A percentile compares a stretch with the other conserved stretches of the same genome.
These are phyloP conservation scores for Thumatha senex DNA, from an alignment of 2,888 invertebrate genomes.

Conservation along the genomic window DNA sequence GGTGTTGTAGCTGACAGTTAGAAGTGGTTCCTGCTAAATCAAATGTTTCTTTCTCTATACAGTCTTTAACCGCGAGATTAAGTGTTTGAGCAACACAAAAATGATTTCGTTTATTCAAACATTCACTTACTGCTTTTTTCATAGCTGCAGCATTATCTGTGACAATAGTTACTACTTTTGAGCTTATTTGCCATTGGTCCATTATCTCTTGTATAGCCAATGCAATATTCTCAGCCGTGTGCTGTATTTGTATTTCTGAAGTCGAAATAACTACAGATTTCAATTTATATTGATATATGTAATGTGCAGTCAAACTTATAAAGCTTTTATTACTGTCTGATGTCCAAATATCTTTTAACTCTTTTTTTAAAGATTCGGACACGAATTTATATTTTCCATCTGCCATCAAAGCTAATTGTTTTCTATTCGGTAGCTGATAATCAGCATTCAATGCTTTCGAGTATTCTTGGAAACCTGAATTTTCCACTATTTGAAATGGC, in stretches of 20 bases:
- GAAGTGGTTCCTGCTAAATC: background rate
- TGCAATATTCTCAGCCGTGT: background rate
- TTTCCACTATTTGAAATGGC: background rate
- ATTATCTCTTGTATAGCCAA: background rate
- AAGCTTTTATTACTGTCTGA: conserved; percentile 10
- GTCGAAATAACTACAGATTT: conserved; percentile 5
- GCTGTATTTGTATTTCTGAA: background rate
- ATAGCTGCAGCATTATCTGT: conserved; percentile 4
- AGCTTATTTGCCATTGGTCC: conserved; percentile 1
- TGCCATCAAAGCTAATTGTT: background rate
- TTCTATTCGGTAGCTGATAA: background rate
- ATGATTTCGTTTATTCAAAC: background rate
- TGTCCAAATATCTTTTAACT: conserved; percentile 8
- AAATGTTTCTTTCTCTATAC: background rate
- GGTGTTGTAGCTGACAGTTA: background rate
- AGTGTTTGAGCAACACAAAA: conserved; percentile 1
- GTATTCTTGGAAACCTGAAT: background rate
- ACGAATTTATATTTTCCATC: conserved; percentile 5
- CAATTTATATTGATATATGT: conserved; percentile 5
- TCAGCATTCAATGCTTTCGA: background rate
- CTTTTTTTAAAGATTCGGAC: conserved; percentile 3
- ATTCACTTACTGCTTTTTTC: background rate
- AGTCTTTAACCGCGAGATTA: background rate
- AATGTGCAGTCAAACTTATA: conserved; percentile 10
- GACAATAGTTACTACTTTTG: conserved; percentile 4